Conservation (phyloP, 1,140 invertebrate genomes). For the Scylla paramamosain region DNA sequence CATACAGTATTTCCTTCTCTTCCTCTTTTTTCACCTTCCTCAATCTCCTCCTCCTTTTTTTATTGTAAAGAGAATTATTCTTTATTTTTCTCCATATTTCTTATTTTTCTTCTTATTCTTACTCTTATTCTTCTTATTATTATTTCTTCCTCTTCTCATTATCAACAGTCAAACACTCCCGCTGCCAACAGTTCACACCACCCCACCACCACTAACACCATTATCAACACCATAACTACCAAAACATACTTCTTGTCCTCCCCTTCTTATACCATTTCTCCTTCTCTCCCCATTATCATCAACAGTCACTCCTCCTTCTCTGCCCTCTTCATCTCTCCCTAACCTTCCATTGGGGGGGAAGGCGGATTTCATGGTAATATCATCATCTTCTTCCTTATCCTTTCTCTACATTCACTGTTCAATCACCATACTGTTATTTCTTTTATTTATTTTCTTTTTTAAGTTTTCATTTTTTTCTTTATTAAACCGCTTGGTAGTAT, state of each 20-base stretch:
- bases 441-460: neutral
- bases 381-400: no score
- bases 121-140: neutral
- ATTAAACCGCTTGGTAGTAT: no score
- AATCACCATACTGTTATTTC: no score
- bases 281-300: neutral
- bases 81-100: neutral
- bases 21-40: neutral
- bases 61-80: neutral
- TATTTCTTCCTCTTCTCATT: neutral
- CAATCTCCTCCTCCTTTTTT: neutral
- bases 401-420: no score
- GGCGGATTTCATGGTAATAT: no score
- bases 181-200: no score
- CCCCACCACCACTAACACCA: neutral
- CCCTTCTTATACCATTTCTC: neutral
- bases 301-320: neutral
- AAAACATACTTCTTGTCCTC: neutral
- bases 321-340: neutral
- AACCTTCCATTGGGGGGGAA: no score
- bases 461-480: no score
- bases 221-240: neutral
- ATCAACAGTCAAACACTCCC: neutral
- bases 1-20: neutral
- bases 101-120: neutral